These are phyloP conservation scores for Ictalurus furcatus DNA, from an alignment of 2,113 vertebrate genomes.

Conservation along the genomic window DNA sequence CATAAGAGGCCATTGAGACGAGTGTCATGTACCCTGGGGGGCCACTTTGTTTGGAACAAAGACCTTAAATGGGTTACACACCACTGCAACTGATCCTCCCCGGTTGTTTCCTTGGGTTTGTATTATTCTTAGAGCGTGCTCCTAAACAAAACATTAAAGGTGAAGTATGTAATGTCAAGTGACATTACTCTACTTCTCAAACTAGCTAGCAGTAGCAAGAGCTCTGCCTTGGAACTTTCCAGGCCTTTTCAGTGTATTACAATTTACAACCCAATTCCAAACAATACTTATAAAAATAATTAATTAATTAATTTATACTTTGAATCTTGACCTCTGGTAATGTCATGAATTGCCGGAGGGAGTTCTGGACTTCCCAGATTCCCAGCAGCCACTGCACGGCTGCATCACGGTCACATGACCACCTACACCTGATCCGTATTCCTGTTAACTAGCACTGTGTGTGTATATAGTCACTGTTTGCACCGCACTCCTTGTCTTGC, in stretches of 20 bases:
- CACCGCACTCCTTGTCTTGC: no score
- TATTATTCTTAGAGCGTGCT: conserved; percentile 29
- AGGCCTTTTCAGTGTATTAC: neutral
- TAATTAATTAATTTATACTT: neutral
- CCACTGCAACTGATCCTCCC: conserved; percentile 52
- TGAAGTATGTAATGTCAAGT: conserved; percentile 32
- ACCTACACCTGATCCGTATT: no score
- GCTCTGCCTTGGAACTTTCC: neutral
- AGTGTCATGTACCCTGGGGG: conserved; percentile 58
- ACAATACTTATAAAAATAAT: neutral
- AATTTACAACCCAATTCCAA: neutral
- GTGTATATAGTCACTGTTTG: no score
- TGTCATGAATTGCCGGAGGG: no score
- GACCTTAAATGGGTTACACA: conserved; percentile 59
- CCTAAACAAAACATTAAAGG: conserved; percentile 33
- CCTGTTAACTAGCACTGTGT: no score
- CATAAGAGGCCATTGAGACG: conserved; percentile 55
- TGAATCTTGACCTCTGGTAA: neutral
- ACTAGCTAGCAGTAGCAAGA: neutral
- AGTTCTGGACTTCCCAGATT: no score
- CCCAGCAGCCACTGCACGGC: no score
- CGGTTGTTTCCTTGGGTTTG: conserved; percentile 33
- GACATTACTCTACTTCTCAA: neutral
- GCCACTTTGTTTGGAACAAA: conserved; percentile 60
- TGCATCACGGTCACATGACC: no score